Conservation (phyloP, 2,888 invertebrate species). For the Atrina japonica region DNA sequence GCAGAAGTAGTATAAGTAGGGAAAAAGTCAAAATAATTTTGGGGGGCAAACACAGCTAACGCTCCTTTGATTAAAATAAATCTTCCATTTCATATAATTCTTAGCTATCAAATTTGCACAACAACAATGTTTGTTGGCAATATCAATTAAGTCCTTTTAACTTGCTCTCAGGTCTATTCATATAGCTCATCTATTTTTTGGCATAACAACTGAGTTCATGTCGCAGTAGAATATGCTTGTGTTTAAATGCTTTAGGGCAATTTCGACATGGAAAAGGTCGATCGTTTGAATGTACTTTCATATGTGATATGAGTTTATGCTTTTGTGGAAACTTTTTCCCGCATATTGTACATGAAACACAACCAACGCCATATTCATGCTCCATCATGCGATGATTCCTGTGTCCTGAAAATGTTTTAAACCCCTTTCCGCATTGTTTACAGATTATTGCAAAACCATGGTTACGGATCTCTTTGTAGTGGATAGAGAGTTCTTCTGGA, state of each 20-base stretch:
- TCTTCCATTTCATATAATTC: too few species aligned
- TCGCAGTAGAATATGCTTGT: slow-evolving; percentile 10
- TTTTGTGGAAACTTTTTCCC: slow-evolving; percentile 10
- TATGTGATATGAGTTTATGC: slow-evolving; percentile 5
- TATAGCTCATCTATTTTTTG: too few species aligned
- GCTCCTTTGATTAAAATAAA: too few species aligned
- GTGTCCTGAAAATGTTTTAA: slow-evolving; percentile 6
- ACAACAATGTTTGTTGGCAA: too few species aligned
- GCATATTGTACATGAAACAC: slow-evolving; percentile 1
- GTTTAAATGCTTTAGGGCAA: slow-evolving; percentile 8
- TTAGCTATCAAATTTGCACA: too few species aligned
- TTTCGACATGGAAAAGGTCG: slow-evolving; percentile 3
- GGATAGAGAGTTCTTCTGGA: neutral
- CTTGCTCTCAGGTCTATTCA: too few species aligned
- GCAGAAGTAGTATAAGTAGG: too few species aligned
- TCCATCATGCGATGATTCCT: slow-evolving; percentile 13
- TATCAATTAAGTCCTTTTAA: too few species aligned
- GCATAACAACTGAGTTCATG: too few species aligned
- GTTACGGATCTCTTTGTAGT: slow-evolving; percentile 13
- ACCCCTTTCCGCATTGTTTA: slow-evolving; percentile 22
- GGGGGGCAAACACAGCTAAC: too few species aligned
- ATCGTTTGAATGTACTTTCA: slow-evolving; percentile 13
- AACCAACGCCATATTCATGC: neutral
- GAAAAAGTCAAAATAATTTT: too few species aligned
- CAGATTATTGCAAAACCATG: slow-evolving; percentile 21